Percentiles rank a stretch among this genome's conserved stretches.
phyloP scores from a whole-genome alignment of 2,113 vertebrate species.

The Urocitellus parryii region DNA sequence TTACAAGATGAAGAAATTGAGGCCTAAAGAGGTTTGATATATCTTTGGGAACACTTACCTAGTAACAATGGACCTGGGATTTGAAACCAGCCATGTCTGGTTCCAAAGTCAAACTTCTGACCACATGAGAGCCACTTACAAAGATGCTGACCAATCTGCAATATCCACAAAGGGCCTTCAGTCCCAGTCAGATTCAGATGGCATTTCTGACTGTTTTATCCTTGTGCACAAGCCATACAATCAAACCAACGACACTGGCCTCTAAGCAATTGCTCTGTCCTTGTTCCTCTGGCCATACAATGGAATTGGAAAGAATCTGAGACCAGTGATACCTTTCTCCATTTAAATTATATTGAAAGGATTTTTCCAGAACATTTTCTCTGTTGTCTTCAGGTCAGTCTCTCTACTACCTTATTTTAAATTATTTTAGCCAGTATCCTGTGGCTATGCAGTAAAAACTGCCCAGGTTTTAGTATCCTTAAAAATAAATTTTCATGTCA shows the following conservation, averaged over 20 bases:
- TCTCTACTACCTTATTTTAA: conserved; percentile 55
- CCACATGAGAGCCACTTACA: neutral
- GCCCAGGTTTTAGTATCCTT: conserved; percentile 68
- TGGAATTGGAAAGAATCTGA: neutral
- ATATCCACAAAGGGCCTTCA: neutral
- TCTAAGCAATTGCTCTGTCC: neutral
- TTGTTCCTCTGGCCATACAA: neutral
- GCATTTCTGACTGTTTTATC: neutral
- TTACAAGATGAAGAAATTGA: conserved; percentile 35
- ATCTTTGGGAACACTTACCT: neutral
- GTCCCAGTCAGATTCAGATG: neutral
- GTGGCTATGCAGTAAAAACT: conserved; percentile 70
- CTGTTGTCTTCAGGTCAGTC: neutral
- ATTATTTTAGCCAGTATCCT: conserved; percentile 70
- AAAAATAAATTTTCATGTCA: conserved; percentile 78
- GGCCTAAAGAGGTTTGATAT: neutral
- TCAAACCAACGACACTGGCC: neutral
- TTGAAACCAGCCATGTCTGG: neutral
- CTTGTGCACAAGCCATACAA: neutral
- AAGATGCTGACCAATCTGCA: neutral
- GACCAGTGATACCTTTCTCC: neutral
- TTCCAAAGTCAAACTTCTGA: neutral
- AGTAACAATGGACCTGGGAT: neutral
- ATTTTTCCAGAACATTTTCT: conserved; percentile 19
- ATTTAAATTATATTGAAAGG: conserved; percentile 34